phyloP scores from a whole-genome alignment of 2,113 vertebrate species.

The Hyperopisus bebe region DNA sequence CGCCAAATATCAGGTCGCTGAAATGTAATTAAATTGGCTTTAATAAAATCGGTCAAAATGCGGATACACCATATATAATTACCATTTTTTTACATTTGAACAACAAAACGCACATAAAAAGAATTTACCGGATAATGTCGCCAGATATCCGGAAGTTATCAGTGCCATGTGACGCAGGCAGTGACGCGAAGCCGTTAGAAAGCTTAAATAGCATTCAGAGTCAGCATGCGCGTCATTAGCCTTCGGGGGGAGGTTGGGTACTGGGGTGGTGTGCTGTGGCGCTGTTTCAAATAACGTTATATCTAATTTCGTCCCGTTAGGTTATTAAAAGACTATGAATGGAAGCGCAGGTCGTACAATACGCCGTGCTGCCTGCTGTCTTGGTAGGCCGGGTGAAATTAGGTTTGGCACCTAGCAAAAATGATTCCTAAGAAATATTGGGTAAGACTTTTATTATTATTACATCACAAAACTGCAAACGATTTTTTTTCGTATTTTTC shows the following conservation, averaged over 20 bases:
- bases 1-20: neutral
- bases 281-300: neutral
- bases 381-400: neutral
- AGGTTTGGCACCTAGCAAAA: neutral
- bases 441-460: neutral
- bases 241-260: neutral
- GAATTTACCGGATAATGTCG: neutral
- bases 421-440: neutral
- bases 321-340: neutral
- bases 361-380: neutral
- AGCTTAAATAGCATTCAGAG: neutral
- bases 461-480: neutral
- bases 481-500: neutral
- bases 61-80: neutral
- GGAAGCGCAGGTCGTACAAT: neutral
- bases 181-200: neutral
- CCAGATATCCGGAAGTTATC: neutral
- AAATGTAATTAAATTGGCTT: neutral
- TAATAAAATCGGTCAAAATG: neutral
- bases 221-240: neutral
- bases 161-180: neutral
- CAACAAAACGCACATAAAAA: neutral
- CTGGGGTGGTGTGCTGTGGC: accelerated
- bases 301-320: neutral
- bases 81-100: neutral